Evolutionary conservation across 2,888 invertebrate species (phyloP).

Genomic region (Aspidiotus rigidus): DNA sequence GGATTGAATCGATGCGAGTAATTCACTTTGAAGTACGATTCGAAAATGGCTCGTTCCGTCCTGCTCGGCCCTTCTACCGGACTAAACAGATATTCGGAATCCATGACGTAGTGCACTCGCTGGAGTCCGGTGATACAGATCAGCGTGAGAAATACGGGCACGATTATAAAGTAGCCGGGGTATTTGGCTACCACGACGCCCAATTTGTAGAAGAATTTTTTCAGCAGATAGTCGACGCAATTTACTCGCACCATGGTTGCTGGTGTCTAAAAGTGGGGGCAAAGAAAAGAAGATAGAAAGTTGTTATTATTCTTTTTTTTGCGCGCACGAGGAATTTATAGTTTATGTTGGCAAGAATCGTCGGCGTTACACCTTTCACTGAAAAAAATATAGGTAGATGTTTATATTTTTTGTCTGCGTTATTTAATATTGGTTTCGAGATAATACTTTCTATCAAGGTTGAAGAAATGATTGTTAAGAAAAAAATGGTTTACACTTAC

Average conservation of each 20-base stretch:
- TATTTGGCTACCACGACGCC: slow-evolving; percentile 68
- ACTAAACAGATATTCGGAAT: slow-evolving; percentile 86
- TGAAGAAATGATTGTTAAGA: neutral
- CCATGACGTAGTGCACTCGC: slow-evolving; percentile 76
- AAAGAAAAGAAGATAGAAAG: neutral
- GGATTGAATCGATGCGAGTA: slow-evolving; percentile 77
- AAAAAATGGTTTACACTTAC: neutral
- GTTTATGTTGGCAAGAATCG: too few relatives aligned
- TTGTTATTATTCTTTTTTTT: neutral
- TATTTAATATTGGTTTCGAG: neutral
- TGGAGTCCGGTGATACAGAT: slow-evolving; percentile 75
- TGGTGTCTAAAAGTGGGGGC: neutral
- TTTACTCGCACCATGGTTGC: slow-evolving; percentile 20
- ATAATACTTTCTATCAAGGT: neutral
- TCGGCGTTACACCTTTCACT: too few relatives aligned
- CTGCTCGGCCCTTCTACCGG: slow-evolving; percentile 80
- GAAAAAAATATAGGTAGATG: too few relatives aligned
- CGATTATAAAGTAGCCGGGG: slow-evolving; percentile 80
- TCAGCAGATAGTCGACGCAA: slow-evolving; percentile 69
- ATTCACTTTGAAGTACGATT: slow-evolving; percentile 76
- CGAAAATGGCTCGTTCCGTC: slow-evolving; percentile 68
- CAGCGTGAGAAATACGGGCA: slow-evolving; percentile 70
- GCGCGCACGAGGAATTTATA: too few relatives aligned
- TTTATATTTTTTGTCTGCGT: neutral
- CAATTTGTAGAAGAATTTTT: slow-evolving; percentile 69